phyloP scores from a whole-genome alignment of 2,888 invertebrate species.

The Pteria penguin region DNA sequence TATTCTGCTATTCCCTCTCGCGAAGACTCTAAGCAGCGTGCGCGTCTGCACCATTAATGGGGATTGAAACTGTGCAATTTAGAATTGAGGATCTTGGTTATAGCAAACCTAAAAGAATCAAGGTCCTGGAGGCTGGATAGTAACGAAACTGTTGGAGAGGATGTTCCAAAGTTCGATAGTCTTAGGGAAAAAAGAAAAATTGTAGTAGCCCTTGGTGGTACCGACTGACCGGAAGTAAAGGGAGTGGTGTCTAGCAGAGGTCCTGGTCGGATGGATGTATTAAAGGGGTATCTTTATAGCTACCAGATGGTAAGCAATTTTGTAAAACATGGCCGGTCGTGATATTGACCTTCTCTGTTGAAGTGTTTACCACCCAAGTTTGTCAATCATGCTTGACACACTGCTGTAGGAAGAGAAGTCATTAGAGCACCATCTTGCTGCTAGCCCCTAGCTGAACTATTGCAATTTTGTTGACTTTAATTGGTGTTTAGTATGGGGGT shows the following conservation, averaged over 20 bases:
- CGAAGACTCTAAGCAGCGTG: no score
- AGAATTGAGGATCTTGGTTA: no score
- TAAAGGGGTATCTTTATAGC: neutral
- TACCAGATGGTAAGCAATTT: neutral
- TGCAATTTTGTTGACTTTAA: no score
- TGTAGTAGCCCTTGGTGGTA: no score
- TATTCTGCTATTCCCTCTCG: no score
- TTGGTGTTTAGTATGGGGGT: neutral
- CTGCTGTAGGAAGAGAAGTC: neutral
- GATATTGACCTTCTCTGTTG: neutral
- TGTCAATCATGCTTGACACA: neutral
- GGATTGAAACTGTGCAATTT: no score
- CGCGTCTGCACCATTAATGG: no score
- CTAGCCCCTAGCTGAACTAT: accelerated
- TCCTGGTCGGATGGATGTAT: neutral
- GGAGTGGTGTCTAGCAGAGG: neutral
- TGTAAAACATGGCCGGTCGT: neutral
- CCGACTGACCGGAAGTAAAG: neutral
- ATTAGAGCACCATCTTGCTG: neutral
- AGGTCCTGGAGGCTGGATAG: no score
- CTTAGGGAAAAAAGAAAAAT: no score
- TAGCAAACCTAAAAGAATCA: no score
- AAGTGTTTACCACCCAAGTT: neutral
- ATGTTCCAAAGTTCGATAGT: no score
- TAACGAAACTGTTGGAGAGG: no score